These are phyloP conservation scores for Myotis myotis DNA, from an alignment of 2,797 vertebrate genomes.

Conservation along the genomic window DNA sequence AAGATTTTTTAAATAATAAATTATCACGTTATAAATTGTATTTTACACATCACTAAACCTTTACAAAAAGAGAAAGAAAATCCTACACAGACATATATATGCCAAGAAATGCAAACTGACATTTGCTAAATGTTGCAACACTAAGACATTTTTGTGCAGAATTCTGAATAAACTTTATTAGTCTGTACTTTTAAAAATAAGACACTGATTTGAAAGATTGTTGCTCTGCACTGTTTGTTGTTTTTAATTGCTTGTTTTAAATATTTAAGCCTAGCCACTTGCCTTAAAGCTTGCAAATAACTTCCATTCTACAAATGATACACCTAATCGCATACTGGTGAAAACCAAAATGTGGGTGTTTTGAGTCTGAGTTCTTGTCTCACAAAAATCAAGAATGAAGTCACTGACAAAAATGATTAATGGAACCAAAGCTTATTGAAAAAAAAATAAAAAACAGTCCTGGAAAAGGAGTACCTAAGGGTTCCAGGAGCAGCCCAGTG, in stretches of 20 bases:
- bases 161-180: not conserved
- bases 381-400: too few species aligned
- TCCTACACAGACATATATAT: not conserved
- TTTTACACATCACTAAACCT: too few species aligned
- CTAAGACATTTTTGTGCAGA: not conserved
- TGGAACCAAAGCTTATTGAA: too few species aligned
- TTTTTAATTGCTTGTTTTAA: not conserved
- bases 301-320: not conserved
- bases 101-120: not conserved
- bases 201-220: not conserved
- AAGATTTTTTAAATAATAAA: not conserved
- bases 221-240: not conserved
- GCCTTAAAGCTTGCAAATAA: not conserved
- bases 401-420: too few species aligned
- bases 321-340: not conserved
- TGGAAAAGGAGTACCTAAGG: too few species aligned
- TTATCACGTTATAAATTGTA: too few species aligned
- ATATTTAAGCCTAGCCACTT: not conserved
- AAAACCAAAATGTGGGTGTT: too few species aligned
- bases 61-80: not conserved
- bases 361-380: too few species aligned
- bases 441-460: too few species aligned
- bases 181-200: not conserved
- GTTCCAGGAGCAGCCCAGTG: too few species aligned
- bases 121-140: not conserved